Conservation (phyloP, 2,113 vertebrate species). For the Chaetodon trifascialis region DNA sequence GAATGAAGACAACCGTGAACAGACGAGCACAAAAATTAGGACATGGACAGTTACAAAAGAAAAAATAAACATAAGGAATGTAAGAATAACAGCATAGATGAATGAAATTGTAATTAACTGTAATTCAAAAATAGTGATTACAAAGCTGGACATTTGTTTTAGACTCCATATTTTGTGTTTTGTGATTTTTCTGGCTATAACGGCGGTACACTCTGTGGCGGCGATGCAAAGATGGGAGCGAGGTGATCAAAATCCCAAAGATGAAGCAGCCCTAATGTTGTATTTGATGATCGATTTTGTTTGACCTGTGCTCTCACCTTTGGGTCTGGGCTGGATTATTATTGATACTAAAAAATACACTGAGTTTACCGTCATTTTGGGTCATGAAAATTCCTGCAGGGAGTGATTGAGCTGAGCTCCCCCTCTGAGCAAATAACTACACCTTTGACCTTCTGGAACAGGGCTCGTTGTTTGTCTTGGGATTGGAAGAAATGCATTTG, state of each 20-base stretch:
- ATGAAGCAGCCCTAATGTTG: no score
- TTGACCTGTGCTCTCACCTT: not conserved
- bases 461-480: slow-evolving; percentile 4
- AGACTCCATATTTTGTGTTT: not conserved
- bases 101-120: not conserved
- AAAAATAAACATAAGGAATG: not conserved
- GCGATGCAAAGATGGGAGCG: not conserved
- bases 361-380: not conserved
- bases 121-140: not conserved
- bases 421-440: slow-evolving; percentile 19
- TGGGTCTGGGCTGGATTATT: not conserved
- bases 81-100: not conserved
- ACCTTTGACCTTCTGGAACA: slow-evolving; percentile 32
- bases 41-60: not conserved
- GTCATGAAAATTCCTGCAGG: not conserved
- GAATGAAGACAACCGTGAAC: not conserved
- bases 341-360: not conserved
- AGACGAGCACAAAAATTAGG: not conserved
- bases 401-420: not conserved
- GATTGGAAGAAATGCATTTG: slow-evolving; percentile 18
- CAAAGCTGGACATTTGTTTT: no score
- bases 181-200: not conserved
- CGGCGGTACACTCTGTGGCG: no score
- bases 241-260: not conserved
- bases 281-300: not conserved